Percentiles rank a stretch among this genome's conserved stretches.
phyloP scores from a whole-genome alignment of 2,888 invertebrate genomes.

The Ormyrus labotus region DNA sequence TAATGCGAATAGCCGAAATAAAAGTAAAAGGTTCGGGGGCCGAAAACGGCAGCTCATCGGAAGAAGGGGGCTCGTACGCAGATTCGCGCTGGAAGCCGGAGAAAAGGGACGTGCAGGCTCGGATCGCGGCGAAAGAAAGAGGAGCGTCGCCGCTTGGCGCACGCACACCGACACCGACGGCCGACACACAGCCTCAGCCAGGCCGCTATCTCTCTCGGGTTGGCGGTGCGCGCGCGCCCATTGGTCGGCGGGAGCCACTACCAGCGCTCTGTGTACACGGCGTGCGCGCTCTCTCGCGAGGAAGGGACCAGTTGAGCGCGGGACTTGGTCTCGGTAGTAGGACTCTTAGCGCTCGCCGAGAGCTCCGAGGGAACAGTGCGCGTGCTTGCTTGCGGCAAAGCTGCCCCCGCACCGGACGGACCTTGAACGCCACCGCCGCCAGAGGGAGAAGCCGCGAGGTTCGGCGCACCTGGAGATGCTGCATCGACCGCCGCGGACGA shows the following conservation, averaged over 20 bases:
- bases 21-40: background rate
- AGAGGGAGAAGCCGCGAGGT: conserved; percentile 27
- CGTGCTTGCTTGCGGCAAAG: background rate
- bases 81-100: background rate
- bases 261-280: background rate
- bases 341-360: background rate
- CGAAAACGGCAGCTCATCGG: conserved; percentile 14
- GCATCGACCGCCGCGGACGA: conserved; percentile 43
- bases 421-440: background rate
- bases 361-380: background rate
- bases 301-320: conserved; percentile 56
- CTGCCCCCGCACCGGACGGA: background rate
- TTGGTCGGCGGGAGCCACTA: conserved; percentile 32
- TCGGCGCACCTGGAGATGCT: conserved; percentile 49
- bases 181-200: no score
- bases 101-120: conserved; percentile 33
- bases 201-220: background rate
- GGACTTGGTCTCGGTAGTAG: conserved; percentile 41
- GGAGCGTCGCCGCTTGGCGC: background rate
- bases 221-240: conserved; percentile 22
- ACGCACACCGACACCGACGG: no score
- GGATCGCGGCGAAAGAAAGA: conserved; percentile 14
- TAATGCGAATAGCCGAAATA: no score
- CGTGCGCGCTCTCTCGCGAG: background rate
- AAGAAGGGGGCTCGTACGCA: conserved; percentile 21